Evolutionary conservation across 2,888 invertebrate genomes (phyloP).

Genomic region (Xestia rhomboidea): DNA sequence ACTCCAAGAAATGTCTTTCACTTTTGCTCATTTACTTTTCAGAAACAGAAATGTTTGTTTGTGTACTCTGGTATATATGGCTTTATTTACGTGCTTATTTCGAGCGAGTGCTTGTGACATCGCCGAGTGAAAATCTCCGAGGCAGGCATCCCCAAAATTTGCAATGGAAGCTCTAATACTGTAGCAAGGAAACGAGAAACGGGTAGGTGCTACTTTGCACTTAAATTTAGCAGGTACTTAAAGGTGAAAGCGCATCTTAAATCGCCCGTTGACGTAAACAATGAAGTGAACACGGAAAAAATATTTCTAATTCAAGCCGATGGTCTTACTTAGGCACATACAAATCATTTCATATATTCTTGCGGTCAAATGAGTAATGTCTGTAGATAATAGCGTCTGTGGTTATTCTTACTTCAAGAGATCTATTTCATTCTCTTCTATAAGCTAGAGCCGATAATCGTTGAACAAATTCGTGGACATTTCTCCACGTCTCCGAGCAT

Average conservation of each 20-base stretch:
- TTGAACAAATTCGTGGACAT: constrained; percentile 38
- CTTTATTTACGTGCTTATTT: constrained; percentile 39
- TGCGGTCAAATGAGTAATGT: not conserved
- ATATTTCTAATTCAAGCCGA: not conserved
- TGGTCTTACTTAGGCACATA: not conserved
- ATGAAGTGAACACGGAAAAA: no score
- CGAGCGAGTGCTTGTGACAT: constrained; percentile 32
- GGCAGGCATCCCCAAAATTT: constrained; percentile 32
- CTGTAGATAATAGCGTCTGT: not conserved
- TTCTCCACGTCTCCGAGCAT: constrained; percentile 37
- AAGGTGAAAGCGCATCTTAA: not conserved
- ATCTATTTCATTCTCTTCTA: constrained; percentile 13
- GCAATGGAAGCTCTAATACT: constrained; percentile 14
- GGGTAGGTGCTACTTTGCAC: not conserved
- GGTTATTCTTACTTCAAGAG: constrained; percentile 6
- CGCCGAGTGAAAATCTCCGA: constrained; percentile 14
- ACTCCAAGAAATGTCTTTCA: not conserved
- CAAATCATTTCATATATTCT: not conserved
- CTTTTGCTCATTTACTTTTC: constrained; percentile 32
- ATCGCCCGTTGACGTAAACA: not conserved
- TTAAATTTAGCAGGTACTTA: constrained; percentile 3
- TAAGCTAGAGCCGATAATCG: constrained; percentile 31
- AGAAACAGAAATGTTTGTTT: constrained; percentile 17
- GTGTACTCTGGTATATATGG: not conserved
- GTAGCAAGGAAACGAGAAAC: constrained; percentile 6